phyloP scores from a whole-genome alignment of 2,888 invertebrate genomes.

The Eledone cirrhosa region DNA sequence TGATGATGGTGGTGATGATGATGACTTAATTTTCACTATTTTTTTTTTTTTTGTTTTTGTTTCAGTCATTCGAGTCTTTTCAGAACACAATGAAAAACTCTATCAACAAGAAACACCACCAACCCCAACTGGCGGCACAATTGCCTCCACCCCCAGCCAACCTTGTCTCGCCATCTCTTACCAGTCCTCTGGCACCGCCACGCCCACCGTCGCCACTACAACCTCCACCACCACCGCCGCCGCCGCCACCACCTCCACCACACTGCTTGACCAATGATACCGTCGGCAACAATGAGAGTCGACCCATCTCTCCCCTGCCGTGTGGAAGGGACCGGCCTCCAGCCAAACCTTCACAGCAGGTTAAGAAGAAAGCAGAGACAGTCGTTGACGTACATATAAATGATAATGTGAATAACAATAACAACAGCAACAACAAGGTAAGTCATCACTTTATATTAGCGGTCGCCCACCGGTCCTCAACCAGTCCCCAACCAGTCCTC shows the following conservation, averaged over 20 bases:
- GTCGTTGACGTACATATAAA: slow-evolving; percentile 16
- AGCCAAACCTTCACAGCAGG: slow-evolving; percentile 11
- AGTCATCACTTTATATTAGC: no score
- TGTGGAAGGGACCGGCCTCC: background rate
- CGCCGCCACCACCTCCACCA: background rate
- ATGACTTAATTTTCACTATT: no score
- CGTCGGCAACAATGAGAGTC: slow-evolving; percentile 1
- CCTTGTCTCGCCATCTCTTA: slow-evolving; percentile 8
- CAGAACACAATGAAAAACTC: slow-evolving; percentile 23
- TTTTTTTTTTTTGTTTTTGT: background rate
- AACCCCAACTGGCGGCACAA: background rate
- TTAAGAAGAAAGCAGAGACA: slow-evolving; percentile 5
- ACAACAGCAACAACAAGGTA: no score
- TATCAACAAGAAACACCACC: slow-evolving; percentile 15
- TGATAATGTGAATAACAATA: slow-evolving; percentile 23
- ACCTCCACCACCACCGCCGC: slow-evolving; percentile 11
- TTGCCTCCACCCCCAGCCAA: no score
- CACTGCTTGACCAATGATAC: slow-evolving; percentile 19
- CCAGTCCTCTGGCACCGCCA: slow-evolving; percentile 18
- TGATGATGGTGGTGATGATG: no score
- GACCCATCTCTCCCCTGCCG: slow-evolving; percentile 15
- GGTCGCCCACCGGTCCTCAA: no score
- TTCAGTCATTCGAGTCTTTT: slow-evolving; percentile 17
- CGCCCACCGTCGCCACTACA: slow-evolving; percentile 11
- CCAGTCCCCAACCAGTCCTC: no score